These are phyloP conservation scores for Epinephelus awoara DNA, from an alignment of 2,797 vertebrate genomes.

Conservation along the genomic window DNA sequence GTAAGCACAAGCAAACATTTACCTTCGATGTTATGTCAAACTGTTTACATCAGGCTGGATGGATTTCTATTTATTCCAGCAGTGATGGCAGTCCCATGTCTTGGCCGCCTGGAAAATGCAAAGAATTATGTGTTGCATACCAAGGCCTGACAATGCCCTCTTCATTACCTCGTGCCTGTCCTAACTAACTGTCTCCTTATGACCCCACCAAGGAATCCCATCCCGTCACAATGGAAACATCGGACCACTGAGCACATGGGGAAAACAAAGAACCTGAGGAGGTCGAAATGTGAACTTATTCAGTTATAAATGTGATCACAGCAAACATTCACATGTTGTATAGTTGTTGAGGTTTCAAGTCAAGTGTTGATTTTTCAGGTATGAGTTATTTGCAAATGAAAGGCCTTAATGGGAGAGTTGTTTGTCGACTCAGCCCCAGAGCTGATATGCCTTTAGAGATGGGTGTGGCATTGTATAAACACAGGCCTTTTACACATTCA, in stretches of 20 bases:
- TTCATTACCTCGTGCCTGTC: constrained; percentile 62
- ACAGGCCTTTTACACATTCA: neutral
- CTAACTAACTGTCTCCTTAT: constrained; percentile 58
- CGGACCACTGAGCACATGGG: neutral
- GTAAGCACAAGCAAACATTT: neutral
- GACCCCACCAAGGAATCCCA: constrained; percentile 59
- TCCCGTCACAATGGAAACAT: constrained; percentile 9
- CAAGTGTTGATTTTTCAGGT: constrained; percentile 16
- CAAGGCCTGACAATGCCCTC: constrained; percentile 59
- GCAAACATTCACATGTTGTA: neutral
- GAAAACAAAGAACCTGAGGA: neutral
- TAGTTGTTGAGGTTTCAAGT: constrained; percentile 15
- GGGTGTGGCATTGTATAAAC: constrained; percentile 45
- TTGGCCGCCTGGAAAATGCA: constrained; percentile 39
- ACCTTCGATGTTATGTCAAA: neutral
- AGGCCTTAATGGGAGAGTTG: constrained; percentile 18
- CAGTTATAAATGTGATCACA: neutral
- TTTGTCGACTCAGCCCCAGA: constrained; percentile 30
- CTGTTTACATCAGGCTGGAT: neutral
- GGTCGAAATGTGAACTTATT: neutral
- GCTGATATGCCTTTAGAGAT: constrained; percentile 6
- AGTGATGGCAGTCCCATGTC: constrained; percentile 2
- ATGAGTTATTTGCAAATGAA: constrained; percentile 34
- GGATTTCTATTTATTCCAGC: constrained; percentile 11
- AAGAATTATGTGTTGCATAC: constrained; percentile 46